Evolutionary conservation across 2,113 vertebrate genomes (phyloP).

Genomic region (Orientallactaga bullata): DNA sequence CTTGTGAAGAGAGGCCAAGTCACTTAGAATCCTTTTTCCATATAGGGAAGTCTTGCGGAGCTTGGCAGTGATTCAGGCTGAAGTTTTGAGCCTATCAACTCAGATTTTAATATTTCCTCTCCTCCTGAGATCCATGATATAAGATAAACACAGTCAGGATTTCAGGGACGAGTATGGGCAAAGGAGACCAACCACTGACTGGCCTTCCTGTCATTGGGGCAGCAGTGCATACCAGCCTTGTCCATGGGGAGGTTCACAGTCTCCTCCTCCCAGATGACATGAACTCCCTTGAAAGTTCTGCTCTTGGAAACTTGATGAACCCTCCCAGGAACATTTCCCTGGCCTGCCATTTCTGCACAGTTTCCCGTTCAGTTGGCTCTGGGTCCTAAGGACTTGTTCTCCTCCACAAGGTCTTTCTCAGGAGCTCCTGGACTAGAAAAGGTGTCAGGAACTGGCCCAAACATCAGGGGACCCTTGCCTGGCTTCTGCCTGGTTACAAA

Average conservation of each 20-base stretch:
- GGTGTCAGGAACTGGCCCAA: background rate
- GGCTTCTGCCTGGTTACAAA: background rate
- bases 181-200: background rate
- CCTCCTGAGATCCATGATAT: background rate
- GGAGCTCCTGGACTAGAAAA: background rate
- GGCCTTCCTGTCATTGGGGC: background rate
- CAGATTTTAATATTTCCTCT: background rate
- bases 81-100: background rate
- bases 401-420: background rate
- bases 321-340: background rate
- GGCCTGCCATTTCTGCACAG: background rate
- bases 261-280: background rate
- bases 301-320: slow-evolving; percentile 40
- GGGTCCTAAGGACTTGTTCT: background rate
- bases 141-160: background rate
- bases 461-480: background rate
- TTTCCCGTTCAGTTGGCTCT: background rate
- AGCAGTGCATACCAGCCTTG: background rate
- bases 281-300: slow-evolving; percentile 18
- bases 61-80: background rate
- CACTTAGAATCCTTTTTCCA: background rate
- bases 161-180: background rate
- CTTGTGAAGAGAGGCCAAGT: background rate
- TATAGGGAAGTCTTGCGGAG: background rate
- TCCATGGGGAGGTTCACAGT: slow-evolving; percentile 11